Evolutionary conservation across 2,797 vertebrate species (phyloP).

Genomic region (Bucorvus abyssinicus): DNA sequence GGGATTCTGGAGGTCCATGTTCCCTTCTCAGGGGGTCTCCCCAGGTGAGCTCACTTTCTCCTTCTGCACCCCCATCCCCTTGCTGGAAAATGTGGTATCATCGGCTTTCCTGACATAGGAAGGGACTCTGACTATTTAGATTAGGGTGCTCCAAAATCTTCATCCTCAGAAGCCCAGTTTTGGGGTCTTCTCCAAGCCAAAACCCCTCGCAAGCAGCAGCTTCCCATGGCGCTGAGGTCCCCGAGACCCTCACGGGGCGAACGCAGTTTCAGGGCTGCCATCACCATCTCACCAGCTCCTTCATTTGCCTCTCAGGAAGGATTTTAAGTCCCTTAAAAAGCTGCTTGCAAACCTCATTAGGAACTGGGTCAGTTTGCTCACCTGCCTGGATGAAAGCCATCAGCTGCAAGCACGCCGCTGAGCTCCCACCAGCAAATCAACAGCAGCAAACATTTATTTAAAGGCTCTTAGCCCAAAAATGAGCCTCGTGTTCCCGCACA

Average conservation of each 20-base stretch:
- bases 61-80: neutral
- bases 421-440: neutral
- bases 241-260: accelerated
- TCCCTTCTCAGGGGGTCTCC: neutral
- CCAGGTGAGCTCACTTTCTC: neutral
- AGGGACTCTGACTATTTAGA: neutral
- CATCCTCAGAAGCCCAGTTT: accelerated
- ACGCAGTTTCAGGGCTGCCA: neutral
- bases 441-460: neutral
- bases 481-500: accelerated
- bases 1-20: neutral
- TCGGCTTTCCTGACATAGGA: accelerated
- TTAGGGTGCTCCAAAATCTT: neutral
- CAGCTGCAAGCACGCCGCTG: neutral
- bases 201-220: accelerated
- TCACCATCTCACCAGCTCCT: neutral
- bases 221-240: neutral
- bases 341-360: neutral
- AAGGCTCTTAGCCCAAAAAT: neutral
- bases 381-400: neutral
- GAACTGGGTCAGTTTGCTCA: neutral
- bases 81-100: neutral
- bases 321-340: neutral
- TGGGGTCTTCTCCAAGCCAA: neutral
- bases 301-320: neutral